Percentiles rank a stretch among this genome's conserved stretches.
phyloP scores from a whole-genome alignment of 2,888 invertebrate species.

The Synergus itoensis region DNA sequence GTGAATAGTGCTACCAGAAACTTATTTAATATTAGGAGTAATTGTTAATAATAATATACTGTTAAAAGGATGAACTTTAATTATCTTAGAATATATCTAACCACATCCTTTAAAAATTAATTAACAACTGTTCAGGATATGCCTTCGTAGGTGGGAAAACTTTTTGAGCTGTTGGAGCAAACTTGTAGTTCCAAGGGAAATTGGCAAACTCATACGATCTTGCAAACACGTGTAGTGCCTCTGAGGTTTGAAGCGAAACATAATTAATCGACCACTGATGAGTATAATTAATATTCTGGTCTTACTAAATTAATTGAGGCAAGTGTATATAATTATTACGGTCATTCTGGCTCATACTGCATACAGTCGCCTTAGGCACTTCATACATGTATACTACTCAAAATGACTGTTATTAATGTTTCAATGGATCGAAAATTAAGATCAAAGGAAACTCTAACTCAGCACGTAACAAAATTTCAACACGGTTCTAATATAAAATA shows the following conservation, averaged over 20 bases:
- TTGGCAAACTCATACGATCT: constrained; percentile 21
- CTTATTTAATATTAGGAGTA: too few species aligned
- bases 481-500: background rate
- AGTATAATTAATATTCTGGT: constrained; percentile 61
- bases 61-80: background rate
- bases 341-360: background rate
- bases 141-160: background rate
- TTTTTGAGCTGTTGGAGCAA: background rate
- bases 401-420: background rate
- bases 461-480: background rate
- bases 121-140: background rate
- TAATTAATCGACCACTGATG: constrained; percentile 61
- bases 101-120: background rate
- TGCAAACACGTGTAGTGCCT: background rate
- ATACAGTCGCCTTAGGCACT: background rate
- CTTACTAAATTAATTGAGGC: constrained; percentile 60
- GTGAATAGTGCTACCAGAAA: background rate
- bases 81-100: background rate
- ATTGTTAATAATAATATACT: background rate
- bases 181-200: background rate
- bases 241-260: constrained; percentile 39
- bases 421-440: background rate
- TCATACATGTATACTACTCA: background rate
- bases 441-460: background rate
- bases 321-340: constrained; percentile 54